phyloP scores from a whole-genome alignment of 2,888 invertebrate genomes.

The Heliconius sara region DNA sequence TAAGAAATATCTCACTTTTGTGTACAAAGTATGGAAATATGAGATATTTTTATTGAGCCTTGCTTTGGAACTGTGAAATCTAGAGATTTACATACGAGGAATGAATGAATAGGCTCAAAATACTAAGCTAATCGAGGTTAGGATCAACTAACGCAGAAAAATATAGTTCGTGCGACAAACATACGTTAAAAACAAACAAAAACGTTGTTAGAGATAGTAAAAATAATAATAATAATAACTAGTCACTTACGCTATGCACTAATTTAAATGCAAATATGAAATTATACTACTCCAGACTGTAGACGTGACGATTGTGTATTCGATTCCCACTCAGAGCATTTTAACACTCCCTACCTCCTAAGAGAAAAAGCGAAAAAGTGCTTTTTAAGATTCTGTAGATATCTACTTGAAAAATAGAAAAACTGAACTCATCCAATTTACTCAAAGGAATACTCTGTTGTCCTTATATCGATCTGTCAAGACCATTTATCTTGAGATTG shows the following conservation, averaged over 20 bases:
- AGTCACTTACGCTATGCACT: too few species aligned
- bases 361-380: too few species aligned
- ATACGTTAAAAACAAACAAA: background rate
- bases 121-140: background rate
- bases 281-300: background rate
- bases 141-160: background rate
- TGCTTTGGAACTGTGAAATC: background rate
- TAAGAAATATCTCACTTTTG: constrained; percentile 8
- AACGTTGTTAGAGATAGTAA: background rate
- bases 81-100: background rate
- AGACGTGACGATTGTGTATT: background rate
- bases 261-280: background rate
- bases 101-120: background rate
- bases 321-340: too few species aligned
- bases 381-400: too few species aligned
- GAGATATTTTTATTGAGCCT: background rate
- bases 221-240: too few species aligned
- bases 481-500: too few species aligned
- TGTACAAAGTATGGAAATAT: constrained; percentile 1
- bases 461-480: too few species aligned
- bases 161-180: background rate
- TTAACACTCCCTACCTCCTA: too few species aligned
- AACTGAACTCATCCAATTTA: too few species aligned
- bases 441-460: too few species aligned
- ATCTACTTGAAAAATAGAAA: too few species aligned